phyloP scores from a whole-genome alignment of 2,113 vertebrate species.

The Pogonocichla stellata region DNA sequence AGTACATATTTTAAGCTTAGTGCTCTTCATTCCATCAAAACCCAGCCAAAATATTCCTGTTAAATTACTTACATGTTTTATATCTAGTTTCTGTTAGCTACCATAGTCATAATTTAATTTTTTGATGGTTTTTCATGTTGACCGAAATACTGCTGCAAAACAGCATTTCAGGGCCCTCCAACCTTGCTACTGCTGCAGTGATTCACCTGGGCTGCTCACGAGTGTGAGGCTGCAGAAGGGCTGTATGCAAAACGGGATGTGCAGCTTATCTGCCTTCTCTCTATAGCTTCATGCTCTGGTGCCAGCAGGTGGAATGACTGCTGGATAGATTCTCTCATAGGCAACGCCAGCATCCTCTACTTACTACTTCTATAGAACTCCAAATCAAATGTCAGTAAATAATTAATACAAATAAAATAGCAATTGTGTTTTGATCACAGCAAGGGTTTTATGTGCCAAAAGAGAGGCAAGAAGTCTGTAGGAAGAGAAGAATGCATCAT shows the following conservation, averaged over 20 bases:
- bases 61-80: neutral
- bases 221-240: neutral
- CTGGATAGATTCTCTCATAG: neutral
- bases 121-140: neutral
- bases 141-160: neutral
- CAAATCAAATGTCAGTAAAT: conserved; percentile 3
- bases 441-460: neutral
- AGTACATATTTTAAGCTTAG: neutral
- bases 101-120: neutral
- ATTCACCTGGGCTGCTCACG: neutral
- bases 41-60: neutral
- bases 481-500: neutral
- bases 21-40: neutral
- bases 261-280: neutral
- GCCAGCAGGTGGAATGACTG: neutral
- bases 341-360: neutral
- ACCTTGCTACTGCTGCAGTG: neutral
- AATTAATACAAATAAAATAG: neutral
- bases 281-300: fast-evolving
- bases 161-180: neutral
- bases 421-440: neutral
- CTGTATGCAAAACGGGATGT: neutral
- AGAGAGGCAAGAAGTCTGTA: neutral
- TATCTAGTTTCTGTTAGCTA: neutral
- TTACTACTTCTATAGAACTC: neutral